Conservation (phyloP, 1,140 invertebrate genomes). For the Aphelinus certus region DNA sequence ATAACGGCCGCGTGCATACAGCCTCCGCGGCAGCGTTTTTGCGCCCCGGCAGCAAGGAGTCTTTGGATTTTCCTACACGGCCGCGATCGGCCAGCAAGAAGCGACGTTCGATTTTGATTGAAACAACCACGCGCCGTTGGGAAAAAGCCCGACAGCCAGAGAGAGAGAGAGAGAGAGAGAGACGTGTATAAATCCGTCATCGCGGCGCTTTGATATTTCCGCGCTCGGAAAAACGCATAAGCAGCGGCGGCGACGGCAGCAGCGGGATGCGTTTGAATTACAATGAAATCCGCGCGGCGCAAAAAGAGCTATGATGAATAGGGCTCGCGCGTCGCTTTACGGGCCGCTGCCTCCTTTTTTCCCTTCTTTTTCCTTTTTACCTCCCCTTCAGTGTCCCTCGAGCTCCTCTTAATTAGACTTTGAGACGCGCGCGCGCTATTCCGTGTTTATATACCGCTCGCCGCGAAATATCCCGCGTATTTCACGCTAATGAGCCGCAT, state of each 20-base stretch:
- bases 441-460: too few species aligned
- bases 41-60: neutral
- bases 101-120: conserved; percentile 7
- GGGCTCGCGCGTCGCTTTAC: too few species aligned
- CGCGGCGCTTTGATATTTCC: conserved; percentile 24
- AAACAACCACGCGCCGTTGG: neutral
- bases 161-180: neutral
- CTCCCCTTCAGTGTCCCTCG: too few species aligned
- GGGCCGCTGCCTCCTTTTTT: too few species aligned
- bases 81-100: neutral
- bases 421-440: too few species aligned
- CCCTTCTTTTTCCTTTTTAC: too few species aligned
- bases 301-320: conserved; percentile 17
- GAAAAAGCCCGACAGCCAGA: too few species aligned
- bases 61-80: too few species aligned
- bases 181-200: conserved; percentile 20
- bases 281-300: neutral
- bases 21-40: neutral
- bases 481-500: too few species aligned
- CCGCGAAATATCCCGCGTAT: too few species aligned
- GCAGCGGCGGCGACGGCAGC: neutral
- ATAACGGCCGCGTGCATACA: too few species aligned
- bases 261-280: conserved; percentile 1
- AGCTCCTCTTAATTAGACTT: too few species aligned
- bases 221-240: neutral